Evolutionary conservation across 1,140 invertebrate genomes (phyloP).

Genomic region (Brevipalpus yothersi): DNA sequence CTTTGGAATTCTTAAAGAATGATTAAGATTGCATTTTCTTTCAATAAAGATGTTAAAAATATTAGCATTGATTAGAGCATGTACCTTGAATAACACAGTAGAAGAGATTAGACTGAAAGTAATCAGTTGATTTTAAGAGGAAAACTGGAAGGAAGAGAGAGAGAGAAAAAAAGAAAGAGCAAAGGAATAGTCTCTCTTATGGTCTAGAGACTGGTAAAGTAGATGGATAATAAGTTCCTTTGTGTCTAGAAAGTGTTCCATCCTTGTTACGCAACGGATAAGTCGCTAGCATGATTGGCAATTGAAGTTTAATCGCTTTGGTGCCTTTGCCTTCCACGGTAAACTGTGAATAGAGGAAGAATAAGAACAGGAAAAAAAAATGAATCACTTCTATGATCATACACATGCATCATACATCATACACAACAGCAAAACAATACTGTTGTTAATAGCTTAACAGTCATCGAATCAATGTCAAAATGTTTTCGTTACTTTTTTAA

Average conservation of each 20-base stretch:
- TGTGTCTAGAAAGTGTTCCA: constrained; percentile 22
- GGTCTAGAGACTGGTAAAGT: constrained; percentile 43
- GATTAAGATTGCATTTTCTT: too few species aligned
- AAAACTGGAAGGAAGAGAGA: background rate
- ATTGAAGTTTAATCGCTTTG: constrained; percentile 68
- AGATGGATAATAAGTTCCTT: constrained; percentile 59
- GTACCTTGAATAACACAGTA: background rate
- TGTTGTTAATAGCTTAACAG: too few species aligned
- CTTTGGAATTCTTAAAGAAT: too few species aligned
- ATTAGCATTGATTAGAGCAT: too few species aligned
- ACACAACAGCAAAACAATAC: too few species aligned
- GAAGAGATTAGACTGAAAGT: background rate
- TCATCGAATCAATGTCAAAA: too few species aligned
- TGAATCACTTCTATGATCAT: too few species aligned
- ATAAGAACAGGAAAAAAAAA: background rate
- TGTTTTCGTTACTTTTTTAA: too few species aligned
- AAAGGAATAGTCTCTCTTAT: background rate
- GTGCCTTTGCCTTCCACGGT: constrained; percentile 71
- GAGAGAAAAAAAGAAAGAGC: background rate
- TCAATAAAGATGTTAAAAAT: too few species aligned
- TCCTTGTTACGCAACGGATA: constrained; percentile 44
- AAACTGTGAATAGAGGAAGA: constrained; percentile 31
- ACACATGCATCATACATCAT: too few species aligned
- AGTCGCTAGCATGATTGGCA: constrained; percentile 77
- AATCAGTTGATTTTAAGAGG: background rate